These are phyloP conservation scores for Chlorops oryzae DNA, from an alignment of 1,140 invertebrate genomes.

Conservation along the genomic window DNA sequence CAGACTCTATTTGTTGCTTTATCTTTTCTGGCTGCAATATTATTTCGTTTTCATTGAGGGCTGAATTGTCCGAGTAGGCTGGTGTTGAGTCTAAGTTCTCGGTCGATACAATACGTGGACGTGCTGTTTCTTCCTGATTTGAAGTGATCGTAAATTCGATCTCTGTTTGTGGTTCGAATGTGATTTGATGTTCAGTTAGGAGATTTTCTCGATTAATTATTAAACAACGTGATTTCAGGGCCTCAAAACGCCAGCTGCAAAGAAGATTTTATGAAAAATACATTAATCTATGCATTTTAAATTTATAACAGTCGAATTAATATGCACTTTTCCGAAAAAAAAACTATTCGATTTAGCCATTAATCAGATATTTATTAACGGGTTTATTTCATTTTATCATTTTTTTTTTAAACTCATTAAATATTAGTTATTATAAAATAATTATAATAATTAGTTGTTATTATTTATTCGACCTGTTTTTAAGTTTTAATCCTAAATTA, in stretches of 20 bases:
- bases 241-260: slow-evolving; percentile 45
- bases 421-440: background rate
- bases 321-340: background rate
- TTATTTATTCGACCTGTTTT: no score
- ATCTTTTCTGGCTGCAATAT: background rate
- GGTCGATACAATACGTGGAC: slow-evolving; percentile 34
- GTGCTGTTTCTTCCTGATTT: slow-evolving; percentile 24
- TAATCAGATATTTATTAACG: background rate
- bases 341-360: background rate
- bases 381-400: no score
- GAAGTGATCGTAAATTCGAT: slow-evolving; percentile 38
- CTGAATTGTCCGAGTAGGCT: no score
- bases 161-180: slow-evolving; percentile 30
- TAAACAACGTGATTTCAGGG: slow-evolving; percentile 42
- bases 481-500: no score
- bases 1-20: background rate
- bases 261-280: no score
- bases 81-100: no score
- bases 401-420: no score
- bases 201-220: slow-evolving; percentile 41
- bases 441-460: no score
- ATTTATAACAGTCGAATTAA: no score
- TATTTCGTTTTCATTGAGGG: background rate
- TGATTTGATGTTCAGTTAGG: slow-evolving; percentile 36
- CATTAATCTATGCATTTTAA: no score